Conservation (phyloP, 2,797 vertebrate species). For the Halcyon leucocephala region DNA sequence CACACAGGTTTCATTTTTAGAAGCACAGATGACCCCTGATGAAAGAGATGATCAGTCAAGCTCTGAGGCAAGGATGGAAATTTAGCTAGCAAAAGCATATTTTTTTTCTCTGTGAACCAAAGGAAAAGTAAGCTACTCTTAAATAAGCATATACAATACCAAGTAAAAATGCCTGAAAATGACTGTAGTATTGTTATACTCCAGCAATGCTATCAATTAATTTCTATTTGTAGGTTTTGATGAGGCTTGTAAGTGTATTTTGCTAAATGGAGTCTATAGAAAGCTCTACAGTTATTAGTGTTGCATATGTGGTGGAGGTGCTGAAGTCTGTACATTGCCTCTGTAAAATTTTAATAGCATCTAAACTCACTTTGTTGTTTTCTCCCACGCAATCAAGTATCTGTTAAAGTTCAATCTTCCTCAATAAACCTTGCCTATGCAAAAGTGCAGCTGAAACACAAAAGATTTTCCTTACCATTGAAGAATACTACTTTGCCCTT, state of each 20-base stretch:
- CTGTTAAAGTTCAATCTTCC: background rate
- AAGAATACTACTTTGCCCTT: background rate
- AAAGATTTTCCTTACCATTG: background rate
- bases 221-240: background rate
- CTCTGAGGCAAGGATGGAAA: slow-evolving; percentile 48
- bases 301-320: background rate
- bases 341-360: background rate
- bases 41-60: slow-evolving; percentile 67
- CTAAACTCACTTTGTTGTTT: background rate
- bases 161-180: background rate
- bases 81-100: background rate
- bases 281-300: background rate
- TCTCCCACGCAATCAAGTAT: background rate
- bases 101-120: background rate
- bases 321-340: background rate
- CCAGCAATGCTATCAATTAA: background rate
- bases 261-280: background rate
- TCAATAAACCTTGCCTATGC: background rate
- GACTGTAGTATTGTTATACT: background rate
- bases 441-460: background rate
- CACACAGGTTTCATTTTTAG: slow-evolving; percentile 74
- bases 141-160: background rate
- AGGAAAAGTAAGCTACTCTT: background rate
- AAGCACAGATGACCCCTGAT: slow-evolving; percentile 69
- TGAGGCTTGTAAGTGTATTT: background rate